Evolutionary conservation across 2,113 vertebrate genomes (phyloP), one percentile per base, ranked within the genome.

Genomic region (Pterocles gutturalis): DNA sequence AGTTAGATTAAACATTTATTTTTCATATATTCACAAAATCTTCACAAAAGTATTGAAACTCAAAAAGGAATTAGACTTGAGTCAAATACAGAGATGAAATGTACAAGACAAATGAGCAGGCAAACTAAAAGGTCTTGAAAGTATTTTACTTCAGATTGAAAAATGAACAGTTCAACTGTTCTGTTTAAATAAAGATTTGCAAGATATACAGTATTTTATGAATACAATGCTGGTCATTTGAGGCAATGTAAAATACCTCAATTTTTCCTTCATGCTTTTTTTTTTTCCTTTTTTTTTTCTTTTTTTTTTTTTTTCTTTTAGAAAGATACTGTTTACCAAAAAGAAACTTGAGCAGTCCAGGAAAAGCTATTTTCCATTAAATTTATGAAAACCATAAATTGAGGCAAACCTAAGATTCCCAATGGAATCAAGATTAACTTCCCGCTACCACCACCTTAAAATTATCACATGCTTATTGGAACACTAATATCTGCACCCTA

Each of bases 381-480:
- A 98, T 98, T 98, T 98, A 98, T 98, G 98, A 98, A 98, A 98
- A 98, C 97, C 98, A 98, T 97, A 98, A 98, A 98, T 97, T 98
- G 97, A 98, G 97, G 96, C 97, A 98, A 98, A 98, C 97, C 98
- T 98, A 98, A 98, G 98, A 98, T 98, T 98, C 98, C 97, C 97
- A 98, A 98, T 97, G 98, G 98, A 98, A 98, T 98, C 98, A 98
- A 98, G 98, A 98, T 98, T 98, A 98, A 98, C 98, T 98, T 98
- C 98, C 98, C 98, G 97, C 98, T 98, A 98, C 97, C 98, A 98
- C 98, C 98, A 98, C 98, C 97, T 97, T 98, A 98, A 98, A 96
- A 98, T 97, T 98, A 98, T 98, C 97, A 98, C 98, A 98, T 98
- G 98, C 98, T 97, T 98, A 98, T 96, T 98, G 98, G 96, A 97